These are phyloP conservation scores for Nicator chloris DNA, from an alignment of 2,113 vertebrate genomes.

Conservation along the genomic window DNA sequence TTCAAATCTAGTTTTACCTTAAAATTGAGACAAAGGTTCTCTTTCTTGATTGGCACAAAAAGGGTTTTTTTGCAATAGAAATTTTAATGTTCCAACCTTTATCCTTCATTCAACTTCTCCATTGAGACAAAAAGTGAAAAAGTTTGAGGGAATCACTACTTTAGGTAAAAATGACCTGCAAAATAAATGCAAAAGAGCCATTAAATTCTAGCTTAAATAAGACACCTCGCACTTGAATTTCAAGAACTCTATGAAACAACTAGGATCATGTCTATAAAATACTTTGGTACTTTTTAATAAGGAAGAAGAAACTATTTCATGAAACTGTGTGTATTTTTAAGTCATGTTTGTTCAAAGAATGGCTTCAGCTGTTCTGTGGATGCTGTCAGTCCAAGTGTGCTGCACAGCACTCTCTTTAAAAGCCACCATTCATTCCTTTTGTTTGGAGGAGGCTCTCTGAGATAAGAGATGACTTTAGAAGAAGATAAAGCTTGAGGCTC, in stretches of 20 bases:
- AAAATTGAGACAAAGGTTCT: background rate
- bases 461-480: background rate
- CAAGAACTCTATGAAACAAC: background rate
- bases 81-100: background rate
- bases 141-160: background rate
- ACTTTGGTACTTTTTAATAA: background rate
- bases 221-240: background rate
- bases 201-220: background rate
- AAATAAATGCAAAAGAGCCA: background rate
- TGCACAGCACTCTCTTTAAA: accelerated
- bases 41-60: background rate
- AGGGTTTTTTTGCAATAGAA: background rate
- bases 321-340: accelerated
- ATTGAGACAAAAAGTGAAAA: background rate
- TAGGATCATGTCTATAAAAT: background rate
- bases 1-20: background rate
- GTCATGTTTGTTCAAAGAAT: accelerated
- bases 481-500: background rate
- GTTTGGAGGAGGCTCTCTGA: background rate
- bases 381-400: accelerated
- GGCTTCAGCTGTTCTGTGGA: background rate
- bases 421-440: background rate
- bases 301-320: background rate
- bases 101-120: background rate
- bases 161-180: background rate